Evolutionary conservation across 2,888 invertebrate genomes (phyloP), one percentile per base, ranked within the genome.

Genomic region (Melanostoma scalare): DNA sequence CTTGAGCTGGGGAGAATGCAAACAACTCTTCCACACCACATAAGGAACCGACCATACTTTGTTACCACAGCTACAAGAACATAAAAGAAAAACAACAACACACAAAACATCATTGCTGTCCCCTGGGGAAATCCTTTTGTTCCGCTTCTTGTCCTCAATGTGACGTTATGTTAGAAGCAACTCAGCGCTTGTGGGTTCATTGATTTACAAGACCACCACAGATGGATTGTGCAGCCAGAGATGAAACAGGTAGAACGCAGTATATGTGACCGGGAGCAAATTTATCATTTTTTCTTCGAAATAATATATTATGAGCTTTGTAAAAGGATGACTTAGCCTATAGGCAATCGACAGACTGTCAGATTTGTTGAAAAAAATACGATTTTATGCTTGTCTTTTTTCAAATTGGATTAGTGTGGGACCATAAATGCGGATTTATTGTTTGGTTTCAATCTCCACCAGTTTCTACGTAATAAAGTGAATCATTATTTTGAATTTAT

Each of bases 191-290:
- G 65, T 75, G 63, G 68, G 58, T 73, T 77, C 69, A 82, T 74
- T 82, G 84, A 84, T 79, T 79, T 84, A 84, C 74, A 79, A 75
- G 84, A 79, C 84, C 84, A 84, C 84, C 84, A 36, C 60, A 69
- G 71, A 74, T 78, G 68, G 73, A 73, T 68, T 52, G 48, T 71
- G 42, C 6, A 63, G 48, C 31, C 67, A 30, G 42, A 65, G 42
- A 50, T 56, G 77, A 50, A 71, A 38, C 84, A 84, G 84, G 84
- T 84, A 84, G 69, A 67, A 33, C 53, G 52, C 44, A 60, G 48
- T 53, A 56, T 73, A 74, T 69, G 65, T 79, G 74, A 84, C 71
- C 84, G 79, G 84, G 74, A 84, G 84, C 79, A 55, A 60, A 56
- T 48, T 82, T 56, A 6, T 56, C 56, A 71, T 71, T 36, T 6